phyloP scores from a whole-genome alignment of 2,797 vertebrate species.

The Micromesistius poutassou region DNA sequence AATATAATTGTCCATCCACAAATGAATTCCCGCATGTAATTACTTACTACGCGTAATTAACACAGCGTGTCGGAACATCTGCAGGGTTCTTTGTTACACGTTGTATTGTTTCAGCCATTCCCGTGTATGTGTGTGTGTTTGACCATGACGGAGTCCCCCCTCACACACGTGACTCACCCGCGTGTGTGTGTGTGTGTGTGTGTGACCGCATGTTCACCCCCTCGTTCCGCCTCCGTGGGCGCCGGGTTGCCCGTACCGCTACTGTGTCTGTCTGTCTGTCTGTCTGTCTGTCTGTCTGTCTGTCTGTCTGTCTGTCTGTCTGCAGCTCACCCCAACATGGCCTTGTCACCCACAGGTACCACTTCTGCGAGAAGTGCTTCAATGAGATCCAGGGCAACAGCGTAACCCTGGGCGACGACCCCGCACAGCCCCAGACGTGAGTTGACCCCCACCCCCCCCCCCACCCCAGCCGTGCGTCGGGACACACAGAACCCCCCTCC shows the following conservation, averaged over 20 bases:
- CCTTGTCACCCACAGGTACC: constrained; percentile 90
- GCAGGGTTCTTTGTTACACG: constrained; percentile 2
- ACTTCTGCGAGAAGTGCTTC: constrained; percentile 99
- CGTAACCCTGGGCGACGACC: constrained; percentile 98
- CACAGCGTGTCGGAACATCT: not conserved
- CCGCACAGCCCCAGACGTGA: constrained; percentile 97
- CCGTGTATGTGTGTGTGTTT: constrained; percentile 46
- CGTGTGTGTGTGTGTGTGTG: constrained; percentile 48
- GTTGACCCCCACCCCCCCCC: constrained; percentile 49
- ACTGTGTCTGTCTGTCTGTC: constrained; percentile 53
- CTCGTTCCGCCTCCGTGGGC: constrained; percentile 54
- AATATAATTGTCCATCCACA: not conserved
- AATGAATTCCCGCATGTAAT: not conserved
- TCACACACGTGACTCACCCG: constrained; percentile 59
- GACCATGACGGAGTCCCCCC: constrained; percentile 42
- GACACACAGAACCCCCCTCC: no score
- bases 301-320: constrained; percentile 6
- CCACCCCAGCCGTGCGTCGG: constrained; percentile 6
- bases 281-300: no score
- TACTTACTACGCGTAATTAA: not conserved
- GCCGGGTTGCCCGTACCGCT: constrained; percentile 64
- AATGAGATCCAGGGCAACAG: constrained; percentile 99
- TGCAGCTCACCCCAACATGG: constrained; percentile 69
- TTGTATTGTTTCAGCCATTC: constrained; percentile 24
- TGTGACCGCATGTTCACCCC: constrained; percentile 28